These are phyloP conservation scores for Paramormyrops hopkinsi DNA, from an alignment of 2,797 vertebrate species.

Conservation along the genomic window DNA sequence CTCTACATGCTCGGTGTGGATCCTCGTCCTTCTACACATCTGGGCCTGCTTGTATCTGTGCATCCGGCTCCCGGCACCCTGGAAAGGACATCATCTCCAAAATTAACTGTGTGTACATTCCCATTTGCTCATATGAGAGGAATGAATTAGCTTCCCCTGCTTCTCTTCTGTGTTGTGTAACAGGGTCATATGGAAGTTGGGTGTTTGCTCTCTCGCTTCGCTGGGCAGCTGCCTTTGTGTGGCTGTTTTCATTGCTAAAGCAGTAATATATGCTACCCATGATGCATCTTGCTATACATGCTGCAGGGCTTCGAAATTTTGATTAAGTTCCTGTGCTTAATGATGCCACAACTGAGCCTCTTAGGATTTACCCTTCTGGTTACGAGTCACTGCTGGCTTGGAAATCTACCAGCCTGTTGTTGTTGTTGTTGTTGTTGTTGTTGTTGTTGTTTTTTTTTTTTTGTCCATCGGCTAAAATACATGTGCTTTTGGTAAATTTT, in stretches of 20 bases:
- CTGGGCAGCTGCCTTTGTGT: background rate
- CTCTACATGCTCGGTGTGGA: background rate
- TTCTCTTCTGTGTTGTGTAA: background rate
- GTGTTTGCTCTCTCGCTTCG: background rate
- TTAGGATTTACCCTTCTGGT: background rate
- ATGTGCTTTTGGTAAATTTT: background rate
- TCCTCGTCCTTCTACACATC: background rate
- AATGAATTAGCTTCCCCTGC: background rate
- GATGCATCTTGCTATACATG: background rate
- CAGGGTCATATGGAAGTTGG: background rate
- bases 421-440: too few relatives aligned
- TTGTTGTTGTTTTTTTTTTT: background rate
- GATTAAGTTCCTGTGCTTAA: background rate
- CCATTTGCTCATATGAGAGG: background rate
- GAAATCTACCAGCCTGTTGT: background rate
- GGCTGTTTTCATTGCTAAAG: background rate
- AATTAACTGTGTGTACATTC: background rate
- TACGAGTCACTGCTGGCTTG: background rate
- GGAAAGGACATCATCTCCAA: slow-evolving; percentile 13
- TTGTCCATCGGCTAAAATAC: background rate
- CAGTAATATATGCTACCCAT: background rate
- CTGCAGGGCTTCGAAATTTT: background rate
- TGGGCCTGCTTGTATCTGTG: background rate
- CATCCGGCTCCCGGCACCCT: background rate
- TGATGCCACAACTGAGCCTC: background rate